phyloP scores from a whole-genome alignment of 2,113 vertebrate genomes.

The Maccullochella peelii region DNA sequence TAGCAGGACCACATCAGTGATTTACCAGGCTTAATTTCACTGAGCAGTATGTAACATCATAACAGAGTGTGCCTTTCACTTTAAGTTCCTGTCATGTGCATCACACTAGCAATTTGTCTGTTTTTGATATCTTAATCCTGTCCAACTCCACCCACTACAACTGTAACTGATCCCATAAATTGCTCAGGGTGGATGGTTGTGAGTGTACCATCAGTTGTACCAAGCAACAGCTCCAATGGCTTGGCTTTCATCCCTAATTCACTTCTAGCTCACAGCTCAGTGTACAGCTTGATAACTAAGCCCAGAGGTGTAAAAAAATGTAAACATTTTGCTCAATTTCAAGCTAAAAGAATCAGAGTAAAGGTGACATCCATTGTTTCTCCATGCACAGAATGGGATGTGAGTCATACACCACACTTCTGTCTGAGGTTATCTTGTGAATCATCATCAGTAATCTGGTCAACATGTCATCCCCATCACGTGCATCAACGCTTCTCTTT shows the following conservation, averaged over 20 bases:
- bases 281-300: not conserved
- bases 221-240: not conserved
- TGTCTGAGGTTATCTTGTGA: not conserved
- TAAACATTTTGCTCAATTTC: not conserved
- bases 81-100: not conserved
- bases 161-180: not conserved
- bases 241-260: not conserved
- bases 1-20: not conserved
- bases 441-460: not conserved
- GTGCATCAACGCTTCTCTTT: not conserved
- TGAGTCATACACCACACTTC: not conserved
- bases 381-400: not conserved
- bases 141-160: not conserved
- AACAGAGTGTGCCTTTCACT: conserved; percentile 3
- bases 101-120: not conserved
- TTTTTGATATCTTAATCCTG: conserved; percentile 4
- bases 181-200: not conserved
- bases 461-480: not conserved
- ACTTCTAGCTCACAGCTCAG: not conserved
- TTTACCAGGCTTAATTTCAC: not conserved
- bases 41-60: not conserved
- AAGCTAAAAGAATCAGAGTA: not conserved
- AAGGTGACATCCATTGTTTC: not conserved
- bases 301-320: not conserved
- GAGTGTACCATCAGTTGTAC: not conserved